phyloP scores from a whole-genome alignment of 2,888 invertebrate genomes.

The Polydrusus tereticollis region DNA sequence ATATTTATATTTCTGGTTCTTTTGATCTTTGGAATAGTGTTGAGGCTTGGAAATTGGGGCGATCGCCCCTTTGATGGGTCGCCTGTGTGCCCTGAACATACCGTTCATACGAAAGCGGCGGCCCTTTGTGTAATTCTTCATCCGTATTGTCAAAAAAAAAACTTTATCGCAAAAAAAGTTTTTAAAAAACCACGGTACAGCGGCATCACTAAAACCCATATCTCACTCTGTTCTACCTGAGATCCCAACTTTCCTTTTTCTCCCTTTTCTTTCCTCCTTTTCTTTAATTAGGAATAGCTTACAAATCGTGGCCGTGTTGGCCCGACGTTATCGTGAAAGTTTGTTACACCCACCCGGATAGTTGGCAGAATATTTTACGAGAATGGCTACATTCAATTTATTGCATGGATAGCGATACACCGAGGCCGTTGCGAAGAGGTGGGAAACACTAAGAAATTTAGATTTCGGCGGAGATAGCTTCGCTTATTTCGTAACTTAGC shows the following conservation, averaged over 20 bases:
- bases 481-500: not conserved
- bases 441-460: slow-evolving; percentile 37
- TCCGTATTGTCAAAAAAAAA: not conserved
- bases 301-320: slow-evolving; percentile 46
- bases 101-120: too few species aligned
- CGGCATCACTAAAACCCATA: not conserved
- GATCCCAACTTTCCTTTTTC: slow-evolving; percentile 39
- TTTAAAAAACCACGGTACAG: not conserved
- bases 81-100: too few species aligned
- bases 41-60: too few species aligned
- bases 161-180: not conserved
- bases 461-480: slow-evolving; percentile 22
- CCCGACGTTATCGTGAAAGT: slow-evolving; percentile 46
- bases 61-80: too few species aligned
- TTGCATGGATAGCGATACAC: slow-evolving; percentile 40
- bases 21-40: too few species aligned
- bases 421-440: slow-evolving; percentile 26
- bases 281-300: slow-evolving; percentile 57
- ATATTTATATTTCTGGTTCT: too few species aligned
- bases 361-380: slow-evolving; percentile 60
- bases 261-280: slow-evolving; percentile 47
- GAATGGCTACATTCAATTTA: slow-evolving; percentile 56
- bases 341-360: slow-evolving; percentile 49
- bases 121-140: too few species aligned
- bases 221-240: slow-evolving; percentile 17